Evolutionary conservation across 1,140 invertebrate genomes (phyloP), one percentile per base, ranked within the genome.

Genomic region (Leptinotarsa undecemlineata): DNA sequence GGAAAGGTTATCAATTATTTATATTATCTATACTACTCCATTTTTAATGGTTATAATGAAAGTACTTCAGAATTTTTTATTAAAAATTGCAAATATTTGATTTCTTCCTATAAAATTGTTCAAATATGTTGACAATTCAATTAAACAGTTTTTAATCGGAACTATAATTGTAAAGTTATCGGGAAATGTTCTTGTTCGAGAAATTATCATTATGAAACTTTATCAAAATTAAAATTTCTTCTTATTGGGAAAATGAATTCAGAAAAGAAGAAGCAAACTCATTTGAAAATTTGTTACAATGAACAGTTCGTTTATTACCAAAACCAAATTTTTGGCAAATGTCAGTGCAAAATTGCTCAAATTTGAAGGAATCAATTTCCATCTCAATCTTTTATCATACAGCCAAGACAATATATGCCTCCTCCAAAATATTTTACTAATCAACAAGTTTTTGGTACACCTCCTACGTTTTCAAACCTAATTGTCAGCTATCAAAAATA

Each of bases 221-320:
- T 42, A 42, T 33, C 33, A 74, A 74, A 74, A 70, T 20, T 68
- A 70, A 71, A 26, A 69, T n/a, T 66, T 67, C 17, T 61, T 74
- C n/a, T 15, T 47, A 57, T 64, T 74, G 33, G 73, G 67, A 48
- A 47, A 74, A 71, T 26, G 23, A 64, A 74, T 74, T 21, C 73
- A 71, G 71, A 20, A 68, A 62, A 62, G 20, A 26, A 66, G 68
- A 48, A 74, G 73, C 68, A 26, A n/a, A 33, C 48, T 74, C 20
- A 48, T 48, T 20, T 60, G 17, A 23, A 71, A 74, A 74, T 21
- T 61, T 47, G 62, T 68, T 33, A 48, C 68, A 21, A 71, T 26
- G 33, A 33, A 33, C 33, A 17, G 15, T 60, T 51, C 47, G 73
- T 74, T n/a, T 4, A 21, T 5, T n/a, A 21, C 62, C 62, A 57